These are phyloP conservation scores for Hypena proboscidalis DNA, from an alignment of 2,888 invertebrate genomes.

Conservation along the genomic window DNA sequence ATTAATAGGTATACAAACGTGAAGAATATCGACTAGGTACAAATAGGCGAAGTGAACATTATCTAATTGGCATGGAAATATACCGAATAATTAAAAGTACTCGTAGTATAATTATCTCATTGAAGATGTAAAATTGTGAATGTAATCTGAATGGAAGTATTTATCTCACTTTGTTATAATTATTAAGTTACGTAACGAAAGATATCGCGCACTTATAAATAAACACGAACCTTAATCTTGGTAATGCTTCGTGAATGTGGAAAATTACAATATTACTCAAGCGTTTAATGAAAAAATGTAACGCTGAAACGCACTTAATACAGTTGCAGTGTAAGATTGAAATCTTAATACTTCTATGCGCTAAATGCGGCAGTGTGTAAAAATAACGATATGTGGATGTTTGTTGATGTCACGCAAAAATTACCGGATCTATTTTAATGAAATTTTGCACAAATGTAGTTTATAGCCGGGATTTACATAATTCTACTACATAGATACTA, in stretches of 20 bases:
- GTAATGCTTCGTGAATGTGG: not conserved
- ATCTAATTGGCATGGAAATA: conserved; percentile 27
- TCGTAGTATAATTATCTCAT: conserved; percentile 1
- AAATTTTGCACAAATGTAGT: too few relatives aligned
- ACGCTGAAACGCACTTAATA: too few relatives aligned
- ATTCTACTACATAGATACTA: too few relatives aligned
- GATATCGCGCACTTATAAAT: conserved; percentile 1
- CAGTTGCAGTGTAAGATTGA: too few relatives aligned
- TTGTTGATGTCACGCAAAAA: too few relatives aligned
- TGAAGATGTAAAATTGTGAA: conserved; percentile 18
- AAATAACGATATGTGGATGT: too few relatives aligned
- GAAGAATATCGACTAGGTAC: conserved; percentile 30
- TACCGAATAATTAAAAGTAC: conserved; percentile 16
- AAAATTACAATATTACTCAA: not conserved
- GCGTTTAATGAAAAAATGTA: not conserved
- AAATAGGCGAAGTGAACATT: conserved; percentile 27
- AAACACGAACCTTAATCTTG: conserved; percentile 25
- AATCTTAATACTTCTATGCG: too few relatives aligned
- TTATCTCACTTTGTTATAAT: not conserved
- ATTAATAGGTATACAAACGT: conserved; percentile 20
- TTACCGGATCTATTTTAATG: too few relatives aligned
- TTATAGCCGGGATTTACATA: too few relatives aligned
- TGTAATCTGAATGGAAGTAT: conserved; percentile 14
- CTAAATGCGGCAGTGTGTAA: too few relatives aligned
- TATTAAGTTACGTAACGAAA: conserved; percentile 1